Conservation (phyloP, 2,888 invertebrate species). For the Portevinia maculata region DNA sequence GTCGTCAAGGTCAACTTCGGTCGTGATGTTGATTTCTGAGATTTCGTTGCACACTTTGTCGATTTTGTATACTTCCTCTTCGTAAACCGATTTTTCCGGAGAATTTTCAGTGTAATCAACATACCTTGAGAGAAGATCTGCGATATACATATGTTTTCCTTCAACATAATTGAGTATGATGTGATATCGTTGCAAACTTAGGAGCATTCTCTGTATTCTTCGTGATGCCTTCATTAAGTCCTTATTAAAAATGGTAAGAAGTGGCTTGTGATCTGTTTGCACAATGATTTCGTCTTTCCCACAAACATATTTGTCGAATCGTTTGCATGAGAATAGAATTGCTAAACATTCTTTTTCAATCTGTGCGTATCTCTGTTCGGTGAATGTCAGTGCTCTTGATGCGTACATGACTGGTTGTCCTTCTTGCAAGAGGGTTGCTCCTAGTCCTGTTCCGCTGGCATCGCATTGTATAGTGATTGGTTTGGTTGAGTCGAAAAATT, state of each 20-base stretch:
- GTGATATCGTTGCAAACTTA: slow-evolving; percentile 20
- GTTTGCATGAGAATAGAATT: slow-evolving; percentile 3
- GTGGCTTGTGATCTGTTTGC: background rate
- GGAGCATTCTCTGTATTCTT: slow-evolving; percentile 6
- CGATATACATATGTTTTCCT: slow-evolving; percentile 24
- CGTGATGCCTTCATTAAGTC: background rate
- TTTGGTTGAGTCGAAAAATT: slow-evolving; percentile 20
- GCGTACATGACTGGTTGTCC: slow-evolving; percentile 21
- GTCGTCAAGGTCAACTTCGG: no score
- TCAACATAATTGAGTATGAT: background rate
- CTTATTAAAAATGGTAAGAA: slow-evolving; percentile 4
- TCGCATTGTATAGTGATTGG: background rate
- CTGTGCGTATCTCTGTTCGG: slow-evolving; percentile 18
- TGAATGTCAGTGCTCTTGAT: slow-evolving; percentile 5
- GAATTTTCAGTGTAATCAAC: no score
- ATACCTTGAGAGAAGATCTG: no score
- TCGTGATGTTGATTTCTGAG: no score
- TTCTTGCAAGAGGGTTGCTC: slow-evolving; percentile 22
- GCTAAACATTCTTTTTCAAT: no score
- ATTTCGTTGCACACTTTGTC: no score
- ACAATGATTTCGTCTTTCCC: slow-evolving; percentile 4
- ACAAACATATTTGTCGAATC: slow-evolving; percentile 15
- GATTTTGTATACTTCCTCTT: no score
- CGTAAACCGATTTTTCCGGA: no score
- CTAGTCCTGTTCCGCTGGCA: slow-evolving; percentile 16